Evolutionary conservation across 2,888 invertebrate species (phyloP).

Genomic region (Unio delphinus): DNA sequence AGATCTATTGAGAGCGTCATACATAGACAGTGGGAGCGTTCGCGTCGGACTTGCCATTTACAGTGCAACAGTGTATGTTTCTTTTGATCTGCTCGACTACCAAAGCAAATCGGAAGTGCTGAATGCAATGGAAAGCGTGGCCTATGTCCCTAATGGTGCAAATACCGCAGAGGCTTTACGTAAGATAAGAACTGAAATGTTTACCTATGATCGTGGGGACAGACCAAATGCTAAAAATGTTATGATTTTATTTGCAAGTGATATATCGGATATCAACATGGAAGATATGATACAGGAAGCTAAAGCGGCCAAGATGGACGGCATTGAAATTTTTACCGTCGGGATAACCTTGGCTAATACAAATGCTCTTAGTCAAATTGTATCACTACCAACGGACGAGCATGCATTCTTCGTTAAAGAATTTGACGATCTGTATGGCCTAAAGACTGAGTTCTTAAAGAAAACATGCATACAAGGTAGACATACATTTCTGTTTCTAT

Average conservation of each 20-base stretch:
- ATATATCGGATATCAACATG: slow-evolving; percentile 51
- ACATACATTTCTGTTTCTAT: too few species aligned
- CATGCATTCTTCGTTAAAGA: slow-evolving; percentile 40
- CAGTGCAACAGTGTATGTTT: slow-evolving; percentile 39
- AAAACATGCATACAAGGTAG: too few species aligned
- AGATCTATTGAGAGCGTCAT: slow-evolving; percentile 32
- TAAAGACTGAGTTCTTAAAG: slow-evolving; percentile 18
- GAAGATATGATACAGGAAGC: slow-evolving; percentile 40
- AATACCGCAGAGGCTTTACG: slow-evolving; percentile 56
- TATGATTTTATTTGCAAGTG: slow-evolving; percentile 56
- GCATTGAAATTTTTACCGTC: slow-evolving; percentile 45
- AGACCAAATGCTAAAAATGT: slow-evolving; percentile 46
- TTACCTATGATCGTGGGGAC: slow-evolving; percentile 50
- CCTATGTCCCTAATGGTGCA: slow-evolving; percentile 46
- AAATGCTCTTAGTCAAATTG: slow-evolving; percentile 39
- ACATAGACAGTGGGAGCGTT: slow-evolving; percentile 29
- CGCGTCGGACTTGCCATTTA: slow-evolving; percentile 49
- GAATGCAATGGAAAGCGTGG: slow-evolving; percentile 33
- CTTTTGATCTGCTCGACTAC: slow-evolving; percentile 50
- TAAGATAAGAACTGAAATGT: slow-evolving; percentile 44
- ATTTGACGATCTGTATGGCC: slow-evolving; percentile 33
- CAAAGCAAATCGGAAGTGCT: slow-evolving; percentile 30
- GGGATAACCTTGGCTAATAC: slow-evolving; percentile 41
- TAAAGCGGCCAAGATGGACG: slow-evolving; percentile 16
- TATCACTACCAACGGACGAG: slow-evolving; percentile 32